Evolutionary conservation across 2,888 invertebrate genomes (phyloP).

Genomic region (Conops quadrifasciatus): DNA sequence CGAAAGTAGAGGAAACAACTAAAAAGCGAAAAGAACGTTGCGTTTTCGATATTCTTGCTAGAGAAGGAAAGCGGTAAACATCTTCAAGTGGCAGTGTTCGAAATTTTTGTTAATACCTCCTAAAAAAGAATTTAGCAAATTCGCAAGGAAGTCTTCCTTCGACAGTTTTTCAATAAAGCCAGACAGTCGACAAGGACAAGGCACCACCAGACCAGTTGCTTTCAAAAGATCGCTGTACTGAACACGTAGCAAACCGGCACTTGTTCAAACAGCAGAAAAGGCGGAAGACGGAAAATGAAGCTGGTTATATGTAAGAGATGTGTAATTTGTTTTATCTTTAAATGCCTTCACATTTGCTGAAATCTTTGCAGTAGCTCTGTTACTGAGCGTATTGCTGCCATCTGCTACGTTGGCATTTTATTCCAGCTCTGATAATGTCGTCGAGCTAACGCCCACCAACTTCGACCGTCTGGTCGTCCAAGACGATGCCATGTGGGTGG

Average conservation of each 20-base stretch:
- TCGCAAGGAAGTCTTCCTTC: no score
- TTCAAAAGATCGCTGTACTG: no score
- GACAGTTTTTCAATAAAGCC: no score
- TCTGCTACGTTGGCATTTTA: constrained; percentile 67
- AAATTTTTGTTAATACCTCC: background rate
- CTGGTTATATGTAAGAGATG: constrained; percentile 34
- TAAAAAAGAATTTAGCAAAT: no score
- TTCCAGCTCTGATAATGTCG: constrained; percentile 77
- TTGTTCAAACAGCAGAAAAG: constrained; percentile 28
- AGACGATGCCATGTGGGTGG: constrained; percentile 90
- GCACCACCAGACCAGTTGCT: no score
- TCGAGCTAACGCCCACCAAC: constrained; percentile 86
- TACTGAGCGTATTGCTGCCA: constrained; percentile 43
- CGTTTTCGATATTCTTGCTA: constrained; percentile 14
- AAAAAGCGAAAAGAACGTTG: constrained; percentile 22
- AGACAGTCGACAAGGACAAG: no score
- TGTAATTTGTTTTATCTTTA: background rate
- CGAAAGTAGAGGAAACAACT: constrained; percentile 22
- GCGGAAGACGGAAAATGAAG: constrained; percentile 28
- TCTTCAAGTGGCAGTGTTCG: background rate
- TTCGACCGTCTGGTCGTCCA: constrained; percentile 85
- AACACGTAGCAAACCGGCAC: constrained; percentile 22
- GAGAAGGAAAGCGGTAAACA: constrained; percentile 8
- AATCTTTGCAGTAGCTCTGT: constrained; percentile 35
- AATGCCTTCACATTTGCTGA: background rate